Base-by-base conservation (phyloP, 2,113 vertebrate species). In the Ascaphus truei region DNA sequence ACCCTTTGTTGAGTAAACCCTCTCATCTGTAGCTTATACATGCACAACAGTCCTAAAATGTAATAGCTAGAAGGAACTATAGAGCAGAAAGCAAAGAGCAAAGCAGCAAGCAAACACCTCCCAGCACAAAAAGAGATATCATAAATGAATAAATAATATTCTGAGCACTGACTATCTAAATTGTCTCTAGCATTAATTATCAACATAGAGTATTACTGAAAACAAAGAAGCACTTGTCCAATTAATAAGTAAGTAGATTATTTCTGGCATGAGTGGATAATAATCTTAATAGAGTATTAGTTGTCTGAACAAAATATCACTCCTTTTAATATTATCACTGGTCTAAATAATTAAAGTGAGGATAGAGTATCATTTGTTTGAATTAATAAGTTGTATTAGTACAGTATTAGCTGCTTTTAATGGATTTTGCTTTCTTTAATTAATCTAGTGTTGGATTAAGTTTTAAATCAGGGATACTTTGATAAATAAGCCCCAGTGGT, bases 301-400 rank as follows among this genome's bases (percentile, higher is more conserved):
- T 36, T 13, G 34, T 48, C n/a, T 48, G 47, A 27, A 58, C 36
- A 67, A 56, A 47, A 25, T 37, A 62, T 30, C n/a, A n/a, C n/a
- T n/a, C n/a, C n/a, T n/a, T n/a, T n/a, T n/a, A n/a, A n/a, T n/a
- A n/a, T n/a, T n/a, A n/a, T n/a, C n/a, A n/a, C n/a, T n/a, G n/a
- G n/a, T n/a, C n/a, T n/a, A n/a, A n/a, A n/a, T n/a, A n/a, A n/a
- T n/a, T n/a, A n/a, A n/a, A n/a, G n/a, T n/a, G n/a, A n/a, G n/a
- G n/a, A n/a, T n/a, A n/a, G n/a, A n/a, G n/a, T n/a, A n/a, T n/a
- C 31, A 58, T 68, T 68, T 58, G 64, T 67, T 29, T 67, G 11
- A 67, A 57, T 56, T 25, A 55, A n/a, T 47, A 45, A 43, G n/a
- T 67, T 33, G 56, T 47, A 57, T 61, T 47, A 18, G 9, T 57